Evolutionary conservation across 2,113 vertebrate genomes (phyloP), one percentile per base, ranked within the genome.

Genomic region (Hyla sarda): DNA sequence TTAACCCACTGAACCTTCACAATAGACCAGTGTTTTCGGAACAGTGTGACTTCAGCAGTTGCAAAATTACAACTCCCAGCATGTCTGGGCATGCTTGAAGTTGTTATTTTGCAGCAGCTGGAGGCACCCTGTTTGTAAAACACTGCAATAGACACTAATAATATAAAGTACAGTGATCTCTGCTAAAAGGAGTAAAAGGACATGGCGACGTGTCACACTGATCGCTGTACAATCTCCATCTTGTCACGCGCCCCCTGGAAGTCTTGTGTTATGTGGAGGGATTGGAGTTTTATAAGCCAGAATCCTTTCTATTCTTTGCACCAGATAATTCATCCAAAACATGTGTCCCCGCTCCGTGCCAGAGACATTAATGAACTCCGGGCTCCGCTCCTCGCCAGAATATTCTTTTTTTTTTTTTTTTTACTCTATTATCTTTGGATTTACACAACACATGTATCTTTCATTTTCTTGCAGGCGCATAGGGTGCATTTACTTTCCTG

Each of bases 271-370:
- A 45, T n/a, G n/a, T 50, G 34, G 41, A 77, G 9, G 25, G 28
- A 67, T 17, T n/a, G 73, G 41, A 47, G 41, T 13, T 16, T 16
- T 41, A 0, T 12, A 25, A 19, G 71, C 50, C 71, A 82, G 19
- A 47, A 21, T 84, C n/a, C 3, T 34, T 77, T 65, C 72, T 84
- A 50, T 34, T 84, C 41, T 77, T 60, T 25, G 54, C 41, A 77
- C 23, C 5, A 41, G 34, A 45, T 84, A 65, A 62, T 67, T 76
- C 25, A 65, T 85, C 56, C 72, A 65, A 84, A 65, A 76, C 83
- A 75, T 75, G 82, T 83, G 73, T 67, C 25, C 37, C 54, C n/a
- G 16, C 37, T 16, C 56, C 32, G 56, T 21, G 82, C 82, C 60
- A 58, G 72, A 58, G 54, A 62, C 23, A 9, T 23, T 62, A 72